Percentiles rank a stretch among this genome's conserved stretches.
phyloP scores from a whole-genome alignment of 2,797 vertebrate species.

The Muraenolepis orangiensis region DNA sequence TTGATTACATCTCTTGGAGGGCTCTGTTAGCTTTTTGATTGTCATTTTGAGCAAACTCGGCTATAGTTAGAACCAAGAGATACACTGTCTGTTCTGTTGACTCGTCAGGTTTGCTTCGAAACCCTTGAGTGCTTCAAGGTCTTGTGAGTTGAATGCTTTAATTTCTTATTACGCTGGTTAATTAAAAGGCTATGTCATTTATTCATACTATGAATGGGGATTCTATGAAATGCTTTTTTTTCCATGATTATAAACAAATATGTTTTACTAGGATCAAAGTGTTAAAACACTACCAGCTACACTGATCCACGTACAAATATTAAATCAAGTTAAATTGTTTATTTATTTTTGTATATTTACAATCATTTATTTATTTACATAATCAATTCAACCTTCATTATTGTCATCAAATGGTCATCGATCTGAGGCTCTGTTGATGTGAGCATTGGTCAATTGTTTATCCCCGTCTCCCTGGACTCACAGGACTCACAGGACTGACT shows the following conservation, averaged over 20 bases:
- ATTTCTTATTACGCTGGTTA: not conserved
- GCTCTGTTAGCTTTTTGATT: not conserved
- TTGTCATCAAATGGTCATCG: not conserved
- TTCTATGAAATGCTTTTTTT: not conserved
- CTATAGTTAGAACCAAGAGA: conserved; percentile 17
- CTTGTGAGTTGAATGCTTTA: not conserved
- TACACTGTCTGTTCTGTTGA: conserved; percentile 13
- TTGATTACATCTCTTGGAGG: conserved; percentile 18
- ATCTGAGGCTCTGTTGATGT: conserved; percentile 13
- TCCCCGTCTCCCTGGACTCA: not conserved
- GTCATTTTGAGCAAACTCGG: conserved; percentile 15
- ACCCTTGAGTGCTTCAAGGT: not conserved
- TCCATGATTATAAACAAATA: not conserved
- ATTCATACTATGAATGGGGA: not conserved
- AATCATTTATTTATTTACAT: too few species aligned
- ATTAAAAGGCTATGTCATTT: not conserved
- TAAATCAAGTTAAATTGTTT: too few species aligned
- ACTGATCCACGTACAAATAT: not conserved
- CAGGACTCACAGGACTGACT: not conserved
- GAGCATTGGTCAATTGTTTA: conserved; percentile 2
- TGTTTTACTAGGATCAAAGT: not conserved
- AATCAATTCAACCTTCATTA: not conserved
- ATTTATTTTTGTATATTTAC: not conserved
- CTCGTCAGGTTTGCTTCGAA: not conserved
- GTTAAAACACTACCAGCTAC: not conserved